phyloP scores from a whole-genome alignment of 2,797 vertebrate genomes.

The Smutsia temminckii region DNA sequence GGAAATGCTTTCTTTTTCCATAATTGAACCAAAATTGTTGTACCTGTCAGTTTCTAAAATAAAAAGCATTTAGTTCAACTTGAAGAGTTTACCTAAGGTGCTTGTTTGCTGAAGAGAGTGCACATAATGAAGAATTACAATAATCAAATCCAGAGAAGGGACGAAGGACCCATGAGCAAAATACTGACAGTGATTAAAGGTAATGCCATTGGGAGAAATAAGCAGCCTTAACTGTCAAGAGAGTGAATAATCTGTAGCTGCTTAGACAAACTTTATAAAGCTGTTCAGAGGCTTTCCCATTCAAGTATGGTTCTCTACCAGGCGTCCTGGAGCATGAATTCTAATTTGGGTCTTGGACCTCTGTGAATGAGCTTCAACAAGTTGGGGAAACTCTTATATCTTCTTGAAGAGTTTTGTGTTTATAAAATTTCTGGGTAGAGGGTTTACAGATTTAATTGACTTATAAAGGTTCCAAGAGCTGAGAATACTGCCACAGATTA shows the following conservation, averaged over 20 bases:
- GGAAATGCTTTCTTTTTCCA: slow-evolving; percentile 58
- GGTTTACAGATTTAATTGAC: background rate
- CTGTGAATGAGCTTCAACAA: background rate
- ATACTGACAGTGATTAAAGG: slow-evolving; percentile 45
- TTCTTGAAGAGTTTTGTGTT: background rate
- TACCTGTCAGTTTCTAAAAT: slow-evolving; percentile 22
- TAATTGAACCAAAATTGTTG: slow-evolving; percentile 35
- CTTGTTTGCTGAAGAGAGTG: background rate
- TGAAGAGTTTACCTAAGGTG: slow-evolving; percentile 18
- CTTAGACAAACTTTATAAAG: background rate
- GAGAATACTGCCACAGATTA: background rate
- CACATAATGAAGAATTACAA: slow-evolving; percentile 13
- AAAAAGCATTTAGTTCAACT: slow-evolving; percentile 33
- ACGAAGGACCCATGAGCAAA: slow-evolving; percentile 4
- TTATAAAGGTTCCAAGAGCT: background rate
- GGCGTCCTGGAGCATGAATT: background rate
- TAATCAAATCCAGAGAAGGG: slow-evolving; percentile 28
- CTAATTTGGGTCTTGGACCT: background rate
- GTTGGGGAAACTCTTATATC: background rate
- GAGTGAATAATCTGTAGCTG: background rate
- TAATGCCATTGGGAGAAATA: slow-evolving; percentile 42
- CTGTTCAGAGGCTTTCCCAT: background rate
- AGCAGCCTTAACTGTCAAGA: background rate
- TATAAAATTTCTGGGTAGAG: background rate
- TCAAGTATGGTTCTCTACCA: background rate